Percentiles rank a stretch among this genome's conserved stretches.
Evolutionary conservation across 2,797 vertebrate genomes (phyloP).

Genomic region (Dipus sagitta): DNA sequence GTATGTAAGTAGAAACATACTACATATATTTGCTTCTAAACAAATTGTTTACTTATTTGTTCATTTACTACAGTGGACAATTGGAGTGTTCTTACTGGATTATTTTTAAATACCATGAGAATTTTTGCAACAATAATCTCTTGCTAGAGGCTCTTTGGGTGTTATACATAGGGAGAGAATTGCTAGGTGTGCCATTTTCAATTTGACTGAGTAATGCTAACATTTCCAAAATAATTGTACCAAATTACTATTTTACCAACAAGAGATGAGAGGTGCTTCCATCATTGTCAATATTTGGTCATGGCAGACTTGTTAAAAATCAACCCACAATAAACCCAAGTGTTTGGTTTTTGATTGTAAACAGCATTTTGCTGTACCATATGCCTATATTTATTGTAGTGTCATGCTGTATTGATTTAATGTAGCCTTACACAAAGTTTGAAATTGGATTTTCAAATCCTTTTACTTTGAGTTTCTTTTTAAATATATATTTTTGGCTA

Average conservation of each 20-base stretch:
- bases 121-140: background rate
- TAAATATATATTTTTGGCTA: background rate
- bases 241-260: background rate
- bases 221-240: background rate
- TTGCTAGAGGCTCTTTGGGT: background rate
- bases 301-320: background rate
- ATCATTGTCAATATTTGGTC: background rate
- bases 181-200: background rate
- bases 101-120: background rate
- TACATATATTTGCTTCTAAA: background rate
- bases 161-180: background rate
- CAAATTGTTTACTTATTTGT: background rate
- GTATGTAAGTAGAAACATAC: background rate
- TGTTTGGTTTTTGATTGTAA: background rate
- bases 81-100: background rate
- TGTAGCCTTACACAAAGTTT: background rate
- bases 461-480: background rate
- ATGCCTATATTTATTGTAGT: background rate
- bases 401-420: background rate
- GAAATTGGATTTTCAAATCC: background rate
- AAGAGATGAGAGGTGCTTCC: background rate
- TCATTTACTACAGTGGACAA: background rate
- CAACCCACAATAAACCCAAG: background rate
- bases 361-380: background rate
- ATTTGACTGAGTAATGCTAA: background rate